Conservation (phyloP, 2,113 vertebrate genomes). For the western clawed frog (Xenopus tropicalis) region UCB_Xtro_10.0 CM004443.2:135661501-135662000, state of each 20-base stretch:
- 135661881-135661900: conserved; percentile 25
- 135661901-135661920: conserved; percentile 14
- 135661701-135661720: conserved; percentile 76
- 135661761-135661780: conserved; percentile 22
- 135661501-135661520: not conserved
- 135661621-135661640: conserved; percentile 93
- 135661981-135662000: not conserved
- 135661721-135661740: conserved; percentile 87
- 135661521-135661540: not conserved
- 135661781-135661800: conserved; percentile 19
- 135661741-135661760: conserved; percentile 61
- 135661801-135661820: conserved; percentile 2
- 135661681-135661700: conserved; percentile 80
- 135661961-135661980: not conserved
- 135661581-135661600: conserved; percentile 67
- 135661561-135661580: conserved; percentile 35
- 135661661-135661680: conserved; percentile 76
- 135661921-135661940: conserved; percentile 20
- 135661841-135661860: no score
- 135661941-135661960: conserved; percentile 2
- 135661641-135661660: conserved; percentile 81
- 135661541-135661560: rapidly evolving
- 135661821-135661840: not conserved
- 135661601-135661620: conserved; percentile 95
- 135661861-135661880: not conserved